Base-by-base conservation (phyloP, 2,888 invertebrate species). In the Lissonota sp. region DNA sequence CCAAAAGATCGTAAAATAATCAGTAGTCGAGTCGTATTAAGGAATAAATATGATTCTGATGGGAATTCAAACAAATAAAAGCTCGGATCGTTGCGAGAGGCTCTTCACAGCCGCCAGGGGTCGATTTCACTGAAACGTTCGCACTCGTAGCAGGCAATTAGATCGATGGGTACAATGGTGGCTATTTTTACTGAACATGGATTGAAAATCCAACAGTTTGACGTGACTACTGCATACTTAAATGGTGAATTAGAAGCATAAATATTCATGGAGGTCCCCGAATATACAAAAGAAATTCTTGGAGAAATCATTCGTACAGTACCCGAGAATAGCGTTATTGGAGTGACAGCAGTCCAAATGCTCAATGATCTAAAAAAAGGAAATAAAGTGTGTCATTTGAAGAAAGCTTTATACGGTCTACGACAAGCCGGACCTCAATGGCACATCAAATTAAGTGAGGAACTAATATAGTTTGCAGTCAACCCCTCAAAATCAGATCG, bases 361-460 rank as follows among this genome's bases (percentile, higher is more conserved):
- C n/a, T 60, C 4, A 6, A 12, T 37, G 39, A 70, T 58, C 7
- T 74, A 8, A 39, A 44, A 57, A 40, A 49, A 5, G 75, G 55
- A 2, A 55, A 80, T 55, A 73, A 69, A 55, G 79, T 84, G 2
- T 82, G 84, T 51, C 46, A 49, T 6, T 62, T 84, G 4, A 77
- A 67, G 26, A 82, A 82, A 57, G 62, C 69, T 46, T 60, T 83
- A 5, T 83, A 79, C 57, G 79, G 83, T 6, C 55, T 82, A 5
- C 60, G 63, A 16, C 75, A 84, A 55, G 73, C 84, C 4, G 82
- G 75, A 0, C 62, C 72, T 26, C 51, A 58, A 42, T 84, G 82
- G 80, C 62, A 72, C 60, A 10, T 37, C 1, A 64, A 62, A 51
- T 16, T 83, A 5, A 40, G 80, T 51, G 53, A 73, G 57, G 69